Conservation (phyloP, 2,888 invertebrate genomes). For the Dendrolimus pini region DNA sequence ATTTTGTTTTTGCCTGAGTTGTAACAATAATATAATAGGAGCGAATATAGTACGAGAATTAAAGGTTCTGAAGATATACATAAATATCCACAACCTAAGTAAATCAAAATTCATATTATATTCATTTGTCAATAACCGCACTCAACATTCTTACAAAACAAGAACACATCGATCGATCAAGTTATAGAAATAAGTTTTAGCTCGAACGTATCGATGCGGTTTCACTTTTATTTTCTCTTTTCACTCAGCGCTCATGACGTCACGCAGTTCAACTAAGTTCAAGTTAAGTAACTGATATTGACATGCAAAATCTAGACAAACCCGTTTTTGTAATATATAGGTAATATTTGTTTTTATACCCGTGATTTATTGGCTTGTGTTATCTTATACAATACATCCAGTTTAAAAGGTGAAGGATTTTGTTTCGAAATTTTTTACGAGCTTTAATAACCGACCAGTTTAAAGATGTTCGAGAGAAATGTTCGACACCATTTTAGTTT, state of each 20-base stretch:
- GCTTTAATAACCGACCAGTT: too few species aligned
- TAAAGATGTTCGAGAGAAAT: too few species aligned
- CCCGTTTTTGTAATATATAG: not conserved
- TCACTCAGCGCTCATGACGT: conserved; percentile 19
- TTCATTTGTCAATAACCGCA: too few species aligned
- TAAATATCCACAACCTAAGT: too few species aligned
- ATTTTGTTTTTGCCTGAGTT: too few species aligned
- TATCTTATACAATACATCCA: not conserved
- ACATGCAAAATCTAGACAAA: conserved; percentile 1
- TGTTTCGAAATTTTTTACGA: not conserved
- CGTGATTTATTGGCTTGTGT: not conserved
- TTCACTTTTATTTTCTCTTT: conserved; percentile 54
- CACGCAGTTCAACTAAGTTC: conserved; percentile 23
- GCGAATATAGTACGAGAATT: too few species aligned
- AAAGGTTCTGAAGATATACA: too few species aligned
- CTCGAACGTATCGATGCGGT: conserved; percentile 11
- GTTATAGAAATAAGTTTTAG: not conserved
- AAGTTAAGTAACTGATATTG: conserved; percentile 11
- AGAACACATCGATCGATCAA: not conserved
- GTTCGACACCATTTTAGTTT: too few species aligned
- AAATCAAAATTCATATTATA: too few species aligned
- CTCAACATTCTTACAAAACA: too few species aligned
- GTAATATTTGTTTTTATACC: not conserved
- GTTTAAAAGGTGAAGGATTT: not conserved
- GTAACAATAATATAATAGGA: too few species aligned